Percentiles rank a stretch among this genome's conserved stretches.
phyloP scores from a whole-genome alignment of 2,888 invertebrate genomes.

The Dioctria rufipes region DNA sequence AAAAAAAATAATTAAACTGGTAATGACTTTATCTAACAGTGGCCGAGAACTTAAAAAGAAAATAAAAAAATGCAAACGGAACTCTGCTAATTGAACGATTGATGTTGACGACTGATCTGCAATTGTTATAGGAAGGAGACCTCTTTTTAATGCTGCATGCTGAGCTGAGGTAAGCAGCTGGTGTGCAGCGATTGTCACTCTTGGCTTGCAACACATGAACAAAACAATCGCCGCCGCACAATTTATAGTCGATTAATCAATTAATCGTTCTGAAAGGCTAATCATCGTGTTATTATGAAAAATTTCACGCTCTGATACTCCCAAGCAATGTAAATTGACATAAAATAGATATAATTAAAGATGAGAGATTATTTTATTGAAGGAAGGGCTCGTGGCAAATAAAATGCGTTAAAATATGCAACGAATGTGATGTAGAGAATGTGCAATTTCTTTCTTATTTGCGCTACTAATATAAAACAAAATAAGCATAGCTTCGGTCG shows the following conservation, averaged over 20 bases:
- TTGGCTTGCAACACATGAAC: background rate
- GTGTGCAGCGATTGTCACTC: background rate
- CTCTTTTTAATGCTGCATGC: conserved; percentile 9
- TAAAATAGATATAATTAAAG: conserved; percentile 13
- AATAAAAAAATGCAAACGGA: conserved; percentile 34
- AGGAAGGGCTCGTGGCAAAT: conserved; percentile 34
- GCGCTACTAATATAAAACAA: background rate
- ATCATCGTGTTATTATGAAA: conserved; percentile 36
- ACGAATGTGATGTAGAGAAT: background rate
- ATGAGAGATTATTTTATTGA: background rate
- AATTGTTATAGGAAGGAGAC: background rate
- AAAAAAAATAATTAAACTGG: conserved; percentile 13
- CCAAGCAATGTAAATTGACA: conserved; percentile 16
- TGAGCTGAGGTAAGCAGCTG: background rate
- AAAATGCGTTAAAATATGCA: background rate
- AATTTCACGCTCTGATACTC: conserved; percentile 48
- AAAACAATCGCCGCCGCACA: conserved; percentile 11
- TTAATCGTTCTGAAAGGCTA: conserved; percentile 43
- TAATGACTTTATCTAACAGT: conserved; percentile 31
- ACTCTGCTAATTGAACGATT: conserved; percentile 37
- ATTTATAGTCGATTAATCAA: conserved; percentile 39
- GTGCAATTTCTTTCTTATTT: too few species aligned
- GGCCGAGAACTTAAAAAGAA: background rate
- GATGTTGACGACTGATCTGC: conserved; percentile 20
- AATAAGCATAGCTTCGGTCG: conserved; percentile 28